These are phyloP conservation scores for Asobara japonica DNA, from an alignment of 1,140 invertebrate genomes.

Conservation along the genomic window DNA sequence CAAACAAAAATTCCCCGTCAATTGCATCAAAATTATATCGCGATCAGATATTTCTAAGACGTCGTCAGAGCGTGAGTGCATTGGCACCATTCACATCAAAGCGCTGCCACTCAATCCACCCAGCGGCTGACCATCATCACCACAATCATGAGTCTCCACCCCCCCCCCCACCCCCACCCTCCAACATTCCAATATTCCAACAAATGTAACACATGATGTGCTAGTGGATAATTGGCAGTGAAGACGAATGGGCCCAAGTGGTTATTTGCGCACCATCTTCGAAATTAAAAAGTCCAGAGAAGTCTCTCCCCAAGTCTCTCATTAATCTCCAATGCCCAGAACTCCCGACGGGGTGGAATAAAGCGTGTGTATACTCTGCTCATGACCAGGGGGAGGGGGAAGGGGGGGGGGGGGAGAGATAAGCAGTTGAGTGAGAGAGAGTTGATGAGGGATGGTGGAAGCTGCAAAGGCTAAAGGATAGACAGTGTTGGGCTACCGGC, in stretches of 20 bases:
- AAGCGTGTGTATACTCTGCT: conserved; percentile 25
- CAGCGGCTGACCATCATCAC: too few relatives aligned
- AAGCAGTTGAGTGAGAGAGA: neutral
- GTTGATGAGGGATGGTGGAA: conserved; percentile 5
- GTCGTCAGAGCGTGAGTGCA: too few relatives aligned
- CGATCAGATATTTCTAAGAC: too few relatives aligned
- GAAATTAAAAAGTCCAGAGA: conserved; percentile 60
- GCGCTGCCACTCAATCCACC: too few relatives aligned
- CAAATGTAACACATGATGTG: conserved; percentile 9
- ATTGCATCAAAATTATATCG: too few relatives aligned
- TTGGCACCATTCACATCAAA: too few relatives aligned
- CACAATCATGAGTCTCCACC: neutral
- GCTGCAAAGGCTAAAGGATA: conserved; percentile 20
- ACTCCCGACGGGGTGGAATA: conserved; percentile 36
- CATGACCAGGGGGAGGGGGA: conserved; percentile 12
- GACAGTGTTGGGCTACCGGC: conserved; percentile 48
- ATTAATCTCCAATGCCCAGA: conserved; percentile 52
- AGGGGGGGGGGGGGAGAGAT: conserved; percentile 15
- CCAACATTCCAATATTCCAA: neutral
- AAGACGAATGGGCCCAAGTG: conserved; percentile 60
- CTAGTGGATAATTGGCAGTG: conserved; percentile 60
- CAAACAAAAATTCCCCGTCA: too few relatives aligned
- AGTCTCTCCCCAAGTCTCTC: conserved; percentile 47
- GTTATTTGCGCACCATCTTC: conserved; percentile 62
- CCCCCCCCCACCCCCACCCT: neutral